Base-by-base conservation (phyloP, 2,888 invertebrate genomes). In the Plusia festucae region DNA sequence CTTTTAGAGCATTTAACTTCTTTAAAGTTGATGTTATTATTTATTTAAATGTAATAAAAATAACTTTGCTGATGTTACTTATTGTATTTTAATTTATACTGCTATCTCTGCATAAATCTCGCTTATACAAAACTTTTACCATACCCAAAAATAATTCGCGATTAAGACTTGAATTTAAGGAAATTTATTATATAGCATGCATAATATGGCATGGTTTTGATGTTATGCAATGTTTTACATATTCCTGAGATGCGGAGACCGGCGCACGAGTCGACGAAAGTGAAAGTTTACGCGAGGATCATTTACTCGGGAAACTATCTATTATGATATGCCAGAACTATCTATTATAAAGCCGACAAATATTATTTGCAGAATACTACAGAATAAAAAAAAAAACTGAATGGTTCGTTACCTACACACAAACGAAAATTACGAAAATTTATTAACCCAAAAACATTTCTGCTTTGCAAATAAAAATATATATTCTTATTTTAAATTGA, bases 241-340 rank as follows among this genome's bases (percentile, higher is more conserved):
- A 71, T 76, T 69, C 79, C 79, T 65, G 73, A 73, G 81, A 65
- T 70, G 65, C 65, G 7, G 73, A 73, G 65, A 73, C 65, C 58
- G 58, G 70, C 66, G 62, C 61, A 27, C 62, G 60, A 63, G 70
- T 11, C 67, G 63, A 34, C 55, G 76, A 77, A 83, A 83, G 83
- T 83, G 83, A 83, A 83, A 83, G 83, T 79, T 79, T n/a, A 69
- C 70, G 64, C 58, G 76, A 74, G 70, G 70, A 76, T 76, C 58
- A 65, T 70, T 64, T 72, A 64, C 73, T 75, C 65, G 53, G 67
- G 61, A 73, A 73, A 72, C 56, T 64, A 27, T 56, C 54, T 68
- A 69, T 53, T 64, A 58, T 68, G 52, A 58, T 64, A 65, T 62
- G 66, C 15, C 27, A 73, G 66, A 62, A 27, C n/a, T n/a, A n/a